Evolutionary conservation across 2,113 vertebrate species (phyloP).

Genomic region (Sceloporus tristichus): DNA sequence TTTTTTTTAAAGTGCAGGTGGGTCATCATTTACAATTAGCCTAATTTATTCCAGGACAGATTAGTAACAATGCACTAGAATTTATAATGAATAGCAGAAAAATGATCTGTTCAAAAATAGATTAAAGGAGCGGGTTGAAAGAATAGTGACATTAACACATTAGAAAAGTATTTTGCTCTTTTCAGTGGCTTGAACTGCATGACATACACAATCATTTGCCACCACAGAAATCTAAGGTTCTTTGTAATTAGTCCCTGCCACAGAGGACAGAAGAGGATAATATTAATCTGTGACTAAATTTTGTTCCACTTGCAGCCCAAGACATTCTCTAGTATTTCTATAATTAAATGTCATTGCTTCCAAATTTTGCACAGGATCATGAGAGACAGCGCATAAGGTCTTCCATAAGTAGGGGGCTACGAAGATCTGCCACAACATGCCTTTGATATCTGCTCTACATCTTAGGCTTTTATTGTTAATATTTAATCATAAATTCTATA

Average conservation of each 20-base stretch:
- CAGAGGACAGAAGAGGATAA: background rate
- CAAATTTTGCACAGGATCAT: background rate
- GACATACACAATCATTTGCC: background rate
- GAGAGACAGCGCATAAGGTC: background rate
- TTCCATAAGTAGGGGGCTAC: background rate
- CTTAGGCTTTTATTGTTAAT: background rate
- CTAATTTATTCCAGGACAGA: background rate
- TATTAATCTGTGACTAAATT: conserved; percentile 19
- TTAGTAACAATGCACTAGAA: conserved; percentile 14
- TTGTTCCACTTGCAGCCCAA: background rate
- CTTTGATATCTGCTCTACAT: background rate
- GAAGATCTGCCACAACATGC: background rate
- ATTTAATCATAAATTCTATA: background rate
- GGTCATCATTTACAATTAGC: conserved; percentile 17
- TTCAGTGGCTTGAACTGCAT: background rate
- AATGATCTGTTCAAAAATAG: conserved; percentile 10
- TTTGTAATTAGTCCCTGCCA: conserved; percentile 14
- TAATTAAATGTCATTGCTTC: background rate
- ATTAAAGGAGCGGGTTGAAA: background rate
- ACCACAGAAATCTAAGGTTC: background rate
- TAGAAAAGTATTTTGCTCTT: conserved; percentile 1
- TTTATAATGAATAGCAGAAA: conserved; percentile 15
- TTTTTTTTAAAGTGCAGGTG: background rate
- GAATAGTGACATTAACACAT: background rate
- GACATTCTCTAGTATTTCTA: conserved; percentile 19